These are phyloP conservation scores for Pyralis farinalis DNA, from an alignment of 2,888 invertebrate genomes.

Conservation along the genomic window DNA sequence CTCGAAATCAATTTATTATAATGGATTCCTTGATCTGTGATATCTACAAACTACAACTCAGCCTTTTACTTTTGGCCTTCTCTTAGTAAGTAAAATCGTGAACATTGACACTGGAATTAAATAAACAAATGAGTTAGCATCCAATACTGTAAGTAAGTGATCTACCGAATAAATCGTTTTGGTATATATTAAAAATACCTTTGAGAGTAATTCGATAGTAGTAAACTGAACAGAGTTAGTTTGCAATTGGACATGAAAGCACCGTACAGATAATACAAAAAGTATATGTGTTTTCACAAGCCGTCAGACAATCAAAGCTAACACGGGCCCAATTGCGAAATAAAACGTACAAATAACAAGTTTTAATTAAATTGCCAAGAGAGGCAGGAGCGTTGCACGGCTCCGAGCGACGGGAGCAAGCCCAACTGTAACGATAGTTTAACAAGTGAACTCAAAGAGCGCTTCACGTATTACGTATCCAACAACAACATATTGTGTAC, in stretches of 20 bases:
- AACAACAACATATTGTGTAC: background rate
- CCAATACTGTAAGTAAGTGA: conserved; percentile 1
- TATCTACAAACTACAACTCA: background rate
- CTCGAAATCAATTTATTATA: background rate
- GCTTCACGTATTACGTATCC: conserved; percentile 26
- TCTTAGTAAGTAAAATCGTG: background rate
- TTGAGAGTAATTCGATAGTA: conserved; percentile 5
- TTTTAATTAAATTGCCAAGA: conserved; percentile 79
- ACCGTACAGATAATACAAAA: conserved; percentile 40
- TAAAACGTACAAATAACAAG: conserved; percentile 77
- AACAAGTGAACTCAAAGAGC: conserved; percentile 70
- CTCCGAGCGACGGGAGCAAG: conserved; percentile 29
- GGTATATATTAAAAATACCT: background rate
- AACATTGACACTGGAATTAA: background rate
- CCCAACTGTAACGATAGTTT: conserved; percentile 66
- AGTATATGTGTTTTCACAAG: conserved; percentile 40
- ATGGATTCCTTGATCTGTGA: background rate
- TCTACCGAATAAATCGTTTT: too few species aligned
- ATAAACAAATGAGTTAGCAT: conserved; percentile 26
- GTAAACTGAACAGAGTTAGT: conserved; percentile 16
- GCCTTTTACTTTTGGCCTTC: background rate
- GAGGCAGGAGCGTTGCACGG: conserved; percentile 19
- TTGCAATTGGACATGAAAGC: conserved; percentile 33
- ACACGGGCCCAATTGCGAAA: conserved; percentile 64
- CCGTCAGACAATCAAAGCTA: conserved; percentile 67